A percentile compares a stretch with the other conserved stretches of the same genome.
These are phyloP conservation scores for Anguilla marmorata DNA, from an alignment of 2,797 vertebrate species.

Conservation along the genomic window DNA sequence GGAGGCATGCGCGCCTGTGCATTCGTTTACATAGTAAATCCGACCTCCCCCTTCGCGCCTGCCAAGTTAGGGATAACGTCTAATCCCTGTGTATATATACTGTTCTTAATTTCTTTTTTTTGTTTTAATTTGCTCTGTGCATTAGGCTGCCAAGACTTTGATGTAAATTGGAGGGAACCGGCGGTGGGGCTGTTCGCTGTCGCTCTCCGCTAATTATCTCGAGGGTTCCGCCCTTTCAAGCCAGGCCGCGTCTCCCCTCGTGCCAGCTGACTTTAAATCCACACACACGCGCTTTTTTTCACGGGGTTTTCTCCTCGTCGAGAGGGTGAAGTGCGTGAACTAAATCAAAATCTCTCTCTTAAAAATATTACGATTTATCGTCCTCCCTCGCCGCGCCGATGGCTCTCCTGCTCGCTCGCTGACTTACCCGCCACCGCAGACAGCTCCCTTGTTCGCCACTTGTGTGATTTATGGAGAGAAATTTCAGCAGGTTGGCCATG, in stretches of 20 bases:
- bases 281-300: neutral
- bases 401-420: constrained; percentile 11
- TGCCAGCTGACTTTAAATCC: neutral
- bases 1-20: neutral
- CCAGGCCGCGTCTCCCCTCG: neutral
- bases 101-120: constrained; percentile 34
- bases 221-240: constrained; percentile 6
- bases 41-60: neutral
- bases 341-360: neutral
- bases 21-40: constrained; percentile 31
- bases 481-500: neutral
- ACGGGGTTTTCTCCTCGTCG: neutral
- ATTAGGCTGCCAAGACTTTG: constrained; percentile 41
- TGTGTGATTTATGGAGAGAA: constrained; percentile 5
- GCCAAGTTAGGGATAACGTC: neutral
- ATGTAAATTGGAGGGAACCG: constrained; percentile 42
- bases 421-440: constrained; percentile 15
- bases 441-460: neutral
- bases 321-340: neutral
- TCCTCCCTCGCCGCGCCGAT: neutral
- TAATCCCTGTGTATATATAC: neutral
- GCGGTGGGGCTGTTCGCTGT: constrained; percentile 23
- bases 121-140: constrained; percentile 39
- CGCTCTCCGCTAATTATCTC: constrained; percentile 45
- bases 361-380: neutral